phyloP scores from a whole-genome alignment of 1,140 invertebrate species.

The Drosophila virilis region DNA sequence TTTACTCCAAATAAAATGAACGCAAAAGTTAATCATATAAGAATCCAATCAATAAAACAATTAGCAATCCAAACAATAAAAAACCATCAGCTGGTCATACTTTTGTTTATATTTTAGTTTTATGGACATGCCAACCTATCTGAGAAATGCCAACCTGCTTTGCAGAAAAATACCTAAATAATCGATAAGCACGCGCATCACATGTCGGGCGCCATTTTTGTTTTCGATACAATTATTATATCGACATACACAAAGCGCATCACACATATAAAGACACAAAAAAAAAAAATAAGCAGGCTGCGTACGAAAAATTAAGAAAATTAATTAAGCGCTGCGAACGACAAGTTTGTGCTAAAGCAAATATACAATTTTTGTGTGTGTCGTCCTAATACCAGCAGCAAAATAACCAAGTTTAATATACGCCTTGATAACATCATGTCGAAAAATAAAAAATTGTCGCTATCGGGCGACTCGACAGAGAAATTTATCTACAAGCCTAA shows the following conservation, averaged over 20 bases:
- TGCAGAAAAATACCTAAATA: slow-evolving; percentile 25
- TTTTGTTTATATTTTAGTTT: slow-evolving; percentile 14
- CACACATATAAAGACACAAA: slow-evolving; percentile 58
- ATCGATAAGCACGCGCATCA: slow-evolving; percentile 47
- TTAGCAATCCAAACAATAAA: too few species aligned
- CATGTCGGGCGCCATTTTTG: slow-evolving; percentile 55
- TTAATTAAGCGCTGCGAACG: slow-evolving; percentile 39
- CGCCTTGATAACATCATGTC: slow-evolving; percentile 82
- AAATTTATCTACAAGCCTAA: slow-evolving; percentile 82
- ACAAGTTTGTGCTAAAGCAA: slow-evolving; percentile 42
- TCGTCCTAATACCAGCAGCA: slow-evolving; percentile 57
- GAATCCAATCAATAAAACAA: too few species aligned
- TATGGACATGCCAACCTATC: neutral
- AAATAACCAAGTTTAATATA: slow-evolving; percentile 79
- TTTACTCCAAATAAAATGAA: too few species aligned
- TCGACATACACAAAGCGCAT: slow-evolving; percentile 61
- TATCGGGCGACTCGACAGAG: slow-evolving; percentile 75
- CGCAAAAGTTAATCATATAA: too few species aligned
- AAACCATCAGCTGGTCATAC: slow-evolving; percentile 18
- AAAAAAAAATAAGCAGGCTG: slow-evolving; percentile 68
- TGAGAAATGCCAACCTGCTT: slow-evolving; percentile 30
- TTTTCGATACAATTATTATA: slow-evolving; percentile 40
- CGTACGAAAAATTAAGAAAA: slow-evolving; percentile 48
- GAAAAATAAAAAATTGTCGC: slow-evolving; percentile 83
- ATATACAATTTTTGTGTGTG: slow-evolving; percentile 40